A percentile compares a stretch with the other conserved stretches of the same genome.
These are phyloP conservation scores for Merodon equestris DNA, from an alignment of 2,888 invertebrate species.

Conservation along the genomic window DNA sequence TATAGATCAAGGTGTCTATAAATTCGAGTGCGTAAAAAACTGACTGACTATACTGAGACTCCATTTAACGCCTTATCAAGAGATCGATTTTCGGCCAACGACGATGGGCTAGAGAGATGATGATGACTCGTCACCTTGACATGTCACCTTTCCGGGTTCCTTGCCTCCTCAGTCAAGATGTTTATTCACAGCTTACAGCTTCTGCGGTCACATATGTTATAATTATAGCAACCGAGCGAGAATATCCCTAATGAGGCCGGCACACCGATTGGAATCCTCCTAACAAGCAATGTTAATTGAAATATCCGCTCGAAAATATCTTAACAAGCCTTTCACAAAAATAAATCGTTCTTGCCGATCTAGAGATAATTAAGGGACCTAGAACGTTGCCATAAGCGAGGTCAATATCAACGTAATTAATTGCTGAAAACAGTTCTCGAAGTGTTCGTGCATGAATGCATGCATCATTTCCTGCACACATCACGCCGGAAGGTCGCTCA, in stretches of 20 bases:
- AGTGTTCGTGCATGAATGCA: no score
- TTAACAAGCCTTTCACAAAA: constrained; percentile 6
- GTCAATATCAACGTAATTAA: no score
- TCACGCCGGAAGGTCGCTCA: no score
- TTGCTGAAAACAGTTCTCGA: no score
- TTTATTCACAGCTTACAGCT: no score
- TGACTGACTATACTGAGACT: neutral
- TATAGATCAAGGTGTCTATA: neutral
- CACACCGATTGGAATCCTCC: neutral
- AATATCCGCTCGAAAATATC: constrained; percentile 19
- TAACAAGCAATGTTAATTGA: constrained; percentile 3
- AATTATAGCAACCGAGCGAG: neutral
- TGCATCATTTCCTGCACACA: no score
- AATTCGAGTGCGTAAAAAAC: neutral
- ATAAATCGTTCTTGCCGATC: neutral
- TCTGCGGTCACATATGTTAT: no score
- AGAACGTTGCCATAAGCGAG: constrained; percentile 16
- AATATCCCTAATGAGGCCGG: constrained; percentile 21
- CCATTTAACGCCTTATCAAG: neutral
- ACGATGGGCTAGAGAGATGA: no score
- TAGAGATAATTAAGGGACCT: constrained; percentile 12
- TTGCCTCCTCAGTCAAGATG: no score
- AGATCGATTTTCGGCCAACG: no score
- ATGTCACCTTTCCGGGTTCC: no score
- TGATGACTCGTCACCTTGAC: no score